A percentile compares a stretch with the other conserved stretches of the same genome.
Evolutionary conservation across 2,113 vertebrate genomes (phyloP).

Genomic region (Paracanthobrama guichenoti): DNA sequence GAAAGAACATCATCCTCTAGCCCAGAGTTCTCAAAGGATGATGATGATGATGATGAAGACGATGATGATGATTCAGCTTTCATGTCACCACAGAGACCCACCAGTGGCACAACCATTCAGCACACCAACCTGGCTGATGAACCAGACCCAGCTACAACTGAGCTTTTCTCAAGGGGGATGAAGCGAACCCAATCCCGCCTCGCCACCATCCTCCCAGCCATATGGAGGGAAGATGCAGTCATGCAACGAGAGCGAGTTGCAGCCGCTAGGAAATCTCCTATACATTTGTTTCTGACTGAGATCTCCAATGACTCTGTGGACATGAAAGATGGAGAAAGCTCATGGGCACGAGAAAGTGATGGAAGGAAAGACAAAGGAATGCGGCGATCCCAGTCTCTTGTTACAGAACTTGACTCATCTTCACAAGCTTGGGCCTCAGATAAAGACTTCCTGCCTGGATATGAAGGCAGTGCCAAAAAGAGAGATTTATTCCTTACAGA

Average conservation of each 20-base stretch:
- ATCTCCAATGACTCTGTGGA: slow-evolving; percentile 72
- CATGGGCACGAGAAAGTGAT: slow-evolving; percentile 58
- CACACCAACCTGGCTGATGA: slow-evolving; percentile 73
- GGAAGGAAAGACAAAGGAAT: slow-evolving; percentile 65
- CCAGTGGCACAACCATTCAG: slow-evolving; percentile 60
- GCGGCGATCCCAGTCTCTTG: slow-evolving; percentile 72
- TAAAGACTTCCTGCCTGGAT: slow-evolving; percentile 42
- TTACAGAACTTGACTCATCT: slow-evolving; percentile 72
- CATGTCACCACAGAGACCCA: slow-evolving; percentile 70
- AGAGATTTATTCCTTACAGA: slow-evolving; percentile 79
- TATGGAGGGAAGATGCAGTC: slow-evolving; percentile 79
- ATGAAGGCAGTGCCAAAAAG: slow-evolving; percentile 51
- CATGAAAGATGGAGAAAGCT: slow-evolving; percentile 61
- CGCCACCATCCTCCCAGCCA: slow-evolving; percentile 76
- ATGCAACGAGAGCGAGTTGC: slow-evolving; percentile 68
- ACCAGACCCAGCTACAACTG: slow-evolving; percentile 66
- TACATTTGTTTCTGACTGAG: slow-evolving; percentile 80
- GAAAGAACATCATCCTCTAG: slow-evolving; percentile 77
- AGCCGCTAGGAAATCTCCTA: slow-evolving; percentile 74
- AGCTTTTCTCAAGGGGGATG: slow-evolving; percentile 77
- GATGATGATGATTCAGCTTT: slow-evolving; percentile 74
- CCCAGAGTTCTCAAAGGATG: slow-evolving; percentile 75
- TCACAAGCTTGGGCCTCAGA: slow-evolving; percentile 64
- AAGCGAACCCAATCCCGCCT: slow-evolving; percentile 80
- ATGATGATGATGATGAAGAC: slow-evolving; percentile 64